phyloP scores from a whole-genome alignment of 1,140 invertebrate genomes.

The Papilio aristodemus region DNA sequence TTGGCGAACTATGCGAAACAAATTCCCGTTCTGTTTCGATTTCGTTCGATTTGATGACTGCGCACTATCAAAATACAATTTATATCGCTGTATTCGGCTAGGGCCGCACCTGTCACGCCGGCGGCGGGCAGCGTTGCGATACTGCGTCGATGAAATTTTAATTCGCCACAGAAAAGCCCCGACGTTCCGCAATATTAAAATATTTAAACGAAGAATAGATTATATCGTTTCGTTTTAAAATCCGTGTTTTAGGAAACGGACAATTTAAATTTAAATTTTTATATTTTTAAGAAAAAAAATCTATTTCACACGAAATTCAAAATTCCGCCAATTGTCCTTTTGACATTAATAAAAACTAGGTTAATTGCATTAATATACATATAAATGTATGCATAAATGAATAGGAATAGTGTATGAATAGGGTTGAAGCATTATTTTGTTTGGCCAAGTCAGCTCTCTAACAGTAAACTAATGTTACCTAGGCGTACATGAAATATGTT shows the following conservation, averaged over 20 bases:
- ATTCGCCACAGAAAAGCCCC: constrained; percentile 4
- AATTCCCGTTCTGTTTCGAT: constrained; percentile 24
- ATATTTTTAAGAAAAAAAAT: too few relatives aligned
- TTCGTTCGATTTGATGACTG: constrained; percentile 40
- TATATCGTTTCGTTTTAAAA: constrained; percentile 7
- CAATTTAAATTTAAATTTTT: too few relatives aligned
- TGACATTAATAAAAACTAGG: too few relatives aligned
- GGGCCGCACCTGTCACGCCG: constrained; percentile 53
- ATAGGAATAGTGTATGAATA: too few relatives aligned
- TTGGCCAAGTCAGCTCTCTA: background rate
- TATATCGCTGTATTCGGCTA: constrained; percentile 51
- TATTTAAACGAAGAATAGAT: constrained; percentile 13
- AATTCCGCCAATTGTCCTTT: too few relatives aligned
- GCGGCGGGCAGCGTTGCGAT: constrained; percentile 45
- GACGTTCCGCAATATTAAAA: constrained; percentile 9
- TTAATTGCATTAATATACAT: too few relatives aligned
- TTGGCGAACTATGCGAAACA: constrained; percentile 14
- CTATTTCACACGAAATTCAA: too few relatives aligned
- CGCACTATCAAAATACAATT: constrained; percentile 55
- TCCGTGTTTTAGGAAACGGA: background rate
- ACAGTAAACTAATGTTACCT: background rate
- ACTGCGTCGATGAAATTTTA: constrained; percentile 42
- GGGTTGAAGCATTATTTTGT: background rate
- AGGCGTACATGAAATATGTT: background rate
- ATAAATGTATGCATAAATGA: too few relatives aligned